Percentiles rank a stretch among this genome's conserved stretches.
These are phyloP conservation scores for Trissoscelio sp. DNA, from an alignment of 2,888 invertebrate species.

Conservation along the genomic window DNA sequence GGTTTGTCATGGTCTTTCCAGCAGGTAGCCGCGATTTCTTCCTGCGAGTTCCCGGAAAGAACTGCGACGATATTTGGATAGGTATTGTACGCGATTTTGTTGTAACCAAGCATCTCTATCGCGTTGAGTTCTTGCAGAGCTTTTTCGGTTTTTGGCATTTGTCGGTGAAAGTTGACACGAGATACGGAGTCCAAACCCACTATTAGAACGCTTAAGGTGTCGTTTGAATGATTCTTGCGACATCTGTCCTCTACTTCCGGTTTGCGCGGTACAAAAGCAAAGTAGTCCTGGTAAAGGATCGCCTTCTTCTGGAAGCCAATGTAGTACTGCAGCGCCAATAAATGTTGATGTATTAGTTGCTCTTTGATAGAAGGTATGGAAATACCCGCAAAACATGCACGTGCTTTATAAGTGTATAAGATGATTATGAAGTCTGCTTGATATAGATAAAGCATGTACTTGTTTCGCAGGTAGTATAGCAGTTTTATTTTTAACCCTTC, in stretches of 20 bases:
- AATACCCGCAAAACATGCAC: too few species aligned
- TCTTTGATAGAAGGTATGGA: too few species aligned
- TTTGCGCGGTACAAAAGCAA: constrained; percentile 86
- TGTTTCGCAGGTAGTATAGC: too few species aligned
- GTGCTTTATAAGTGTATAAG: too few species aligned
- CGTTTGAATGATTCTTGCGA: constrained; percentile 52
- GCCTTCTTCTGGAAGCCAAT: constrained; percentile 56
- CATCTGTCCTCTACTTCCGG: constrained; percentile 75
- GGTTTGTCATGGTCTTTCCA: constrained; percentile 85
- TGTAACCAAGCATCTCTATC: constrained; percentile 93
- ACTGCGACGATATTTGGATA: constrained; percentile 95
- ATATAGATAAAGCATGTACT: too few species aligned
- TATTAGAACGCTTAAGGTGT: constrained; percentile 88
- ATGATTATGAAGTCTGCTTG: too few species aligned
- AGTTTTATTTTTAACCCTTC: too few species aligned
- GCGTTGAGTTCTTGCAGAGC: constrained; percentile 87
- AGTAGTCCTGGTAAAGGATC: constrained; percentile 88
- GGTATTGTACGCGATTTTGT: constrained; percentile 97
- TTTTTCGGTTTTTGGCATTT: constrained; percentile 89
- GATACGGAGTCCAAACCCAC: constrained; percentile 95
- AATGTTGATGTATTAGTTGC: neutral
- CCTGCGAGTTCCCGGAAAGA: constrained; percentile 88
- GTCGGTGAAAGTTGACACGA: constrained; percentile 92
- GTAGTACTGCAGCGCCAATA: too few species aligned
- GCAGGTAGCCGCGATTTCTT: constrained; percentile 88